A percentile compares a stretch with the other conserved stretches of the same genome.
Conservation (phyloP, 2,797 vertebrate species). For the Oryzias dopingdopingensis region DNA sequence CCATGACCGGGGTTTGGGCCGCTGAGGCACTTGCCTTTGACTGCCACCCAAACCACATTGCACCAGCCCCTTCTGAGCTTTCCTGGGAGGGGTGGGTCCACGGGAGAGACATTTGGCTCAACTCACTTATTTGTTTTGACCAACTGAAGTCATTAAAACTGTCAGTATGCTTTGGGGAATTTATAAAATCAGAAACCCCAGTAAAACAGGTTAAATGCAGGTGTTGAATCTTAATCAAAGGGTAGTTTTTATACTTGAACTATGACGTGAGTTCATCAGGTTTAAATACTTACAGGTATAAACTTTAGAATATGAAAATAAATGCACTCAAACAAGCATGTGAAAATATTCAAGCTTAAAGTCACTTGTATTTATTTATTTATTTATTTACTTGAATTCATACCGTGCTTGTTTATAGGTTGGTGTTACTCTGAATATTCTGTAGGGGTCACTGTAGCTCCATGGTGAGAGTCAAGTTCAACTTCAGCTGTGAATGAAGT, state of each 20-base stretch:
- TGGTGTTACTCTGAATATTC: constrained; percentile 16
- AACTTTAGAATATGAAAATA: neutral
- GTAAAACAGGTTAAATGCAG: neutral
- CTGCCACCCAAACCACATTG: too few species aligned
- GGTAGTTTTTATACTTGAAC: too few species aligned
- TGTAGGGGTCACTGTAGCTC: constrained; percentile 73
- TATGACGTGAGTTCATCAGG: neutral
- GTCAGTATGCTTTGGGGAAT: neutral
- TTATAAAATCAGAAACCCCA: neutral
- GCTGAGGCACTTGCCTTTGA: too few species aligned
- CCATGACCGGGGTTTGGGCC: too few species aligned
- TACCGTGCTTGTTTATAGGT: too few species aligned
- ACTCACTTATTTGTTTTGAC: neutral
- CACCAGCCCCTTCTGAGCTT: too few species aligned
- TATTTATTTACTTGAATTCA: too few species aligned
- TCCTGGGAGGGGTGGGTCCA: too few species aligned
- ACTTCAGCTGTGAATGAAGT: constrained; percentile 39
- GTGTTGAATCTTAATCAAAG: neutral
- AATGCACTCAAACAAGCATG: neutral
- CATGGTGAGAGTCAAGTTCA: constrained; percentile 45
- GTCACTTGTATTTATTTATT: too few species aligned
- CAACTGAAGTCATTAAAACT: neutral
- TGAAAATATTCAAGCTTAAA: neutral
- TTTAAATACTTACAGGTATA: neutral
- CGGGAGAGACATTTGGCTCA: neutral